These are phyloP conservation scores for Euplagia quadripunctaria DNA, from an alignment of 2,888 invertebrate species.

Conservation along the genomic window DNA sequence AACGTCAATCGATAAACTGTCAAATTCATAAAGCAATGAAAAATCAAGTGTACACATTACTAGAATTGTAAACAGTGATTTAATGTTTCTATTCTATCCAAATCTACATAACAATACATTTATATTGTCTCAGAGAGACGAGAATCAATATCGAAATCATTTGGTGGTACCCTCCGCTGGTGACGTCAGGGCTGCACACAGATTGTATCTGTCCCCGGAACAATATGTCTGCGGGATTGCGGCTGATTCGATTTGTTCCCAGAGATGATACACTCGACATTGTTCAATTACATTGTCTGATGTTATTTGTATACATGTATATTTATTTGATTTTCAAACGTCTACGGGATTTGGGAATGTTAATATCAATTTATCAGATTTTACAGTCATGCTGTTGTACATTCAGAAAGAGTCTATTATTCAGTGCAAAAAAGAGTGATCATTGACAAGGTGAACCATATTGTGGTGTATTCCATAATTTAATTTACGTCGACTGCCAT, in stretches of 20 bases:
- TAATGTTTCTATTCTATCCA: background rate
- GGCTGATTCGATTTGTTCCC: constrained; percentile 59
- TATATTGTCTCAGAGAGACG: constrained; percentile 8
- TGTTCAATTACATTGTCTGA: constrained; percentile 39
- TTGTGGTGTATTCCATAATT: too few species aligned
- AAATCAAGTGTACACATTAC: background rate
- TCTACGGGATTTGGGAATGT: background rate
- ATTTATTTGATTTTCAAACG: constrained; percentile 35
- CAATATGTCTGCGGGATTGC: constrained; percentile 61
- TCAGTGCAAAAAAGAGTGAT: background rate
- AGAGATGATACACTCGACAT: constrained; percentile 49
- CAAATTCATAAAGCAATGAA: too few species aligned
- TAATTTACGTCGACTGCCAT: background rate
- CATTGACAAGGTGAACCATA: background rate
- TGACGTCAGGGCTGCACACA: constrained; percentile 33
- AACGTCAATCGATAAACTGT: too few species aligned
- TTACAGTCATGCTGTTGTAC: background rate
- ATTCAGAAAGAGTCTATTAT: background rate
- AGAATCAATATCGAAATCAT: constrained; percentile 42
- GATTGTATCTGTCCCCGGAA: constrained; percentile 50
- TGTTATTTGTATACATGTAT: constrained; percentile 23
- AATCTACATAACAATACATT: constrained; percentile 6
- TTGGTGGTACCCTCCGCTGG: constrained; percentile 29
- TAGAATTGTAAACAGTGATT: background rate
- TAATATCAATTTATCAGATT: background rate